Conservation (phyloP, 2,113 vertebrate genomes). For the Paedocypris sp. region DNA sequence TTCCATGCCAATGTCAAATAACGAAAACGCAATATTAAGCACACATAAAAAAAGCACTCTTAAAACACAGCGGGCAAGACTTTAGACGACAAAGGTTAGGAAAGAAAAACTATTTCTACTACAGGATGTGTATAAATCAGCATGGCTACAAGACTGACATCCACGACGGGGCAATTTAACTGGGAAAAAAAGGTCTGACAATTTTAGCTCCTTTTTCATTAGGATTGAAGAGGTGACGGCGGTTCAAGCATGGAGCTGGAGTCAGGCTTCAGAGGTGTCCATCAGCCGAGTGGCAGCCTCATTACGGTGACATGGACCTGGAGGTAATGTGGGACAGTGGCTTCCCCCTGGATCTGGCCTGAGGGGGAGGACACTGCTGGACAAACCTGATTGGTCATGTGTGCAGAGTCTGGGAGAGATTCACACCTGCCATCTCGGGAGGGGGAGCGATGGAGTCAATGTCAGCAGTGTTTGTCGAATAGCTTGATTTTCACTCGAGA, state of each 20-base stretch:
- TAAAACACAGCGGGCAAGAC: too few relatives aligned
- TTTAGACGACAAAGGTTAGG: too few relatives aligned
- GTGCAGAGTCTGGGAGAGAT: constrained; percentile 31
- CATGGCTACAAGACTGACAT: neutral
- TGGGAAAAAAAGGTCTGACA: constrained; percentile 4
- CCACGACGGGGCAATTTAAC: neutral
- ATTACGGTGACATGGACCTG: constrained; percentile 37
- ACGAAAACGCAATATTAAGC: neutral
- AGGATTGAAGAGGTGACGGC: constrained; percentile 35
- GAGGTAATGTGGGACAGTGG: constrained; percentile 26
- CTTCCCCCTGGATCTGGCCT: constrained; percentile 25
- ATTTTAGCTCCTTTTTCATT: constrained; percentile 30
- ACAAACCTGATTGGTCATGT: constrained; percentile 23
- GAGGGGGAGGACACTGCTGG: constrained; percentile 29
- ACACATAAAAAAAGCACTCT: neutral
- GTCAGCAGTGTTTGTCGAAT: constrained; percentile 6
- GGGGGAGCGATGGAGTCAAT: constrained; percentile 5
- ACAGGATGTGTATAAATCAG: neutral
- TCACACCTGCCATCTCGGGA: constrained; percentile 28
- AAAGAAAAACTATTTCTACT: too few relatives aligned
- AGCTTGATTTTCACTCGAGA: neutral
- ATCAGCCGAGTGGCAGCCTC: constrained; percentile 35
- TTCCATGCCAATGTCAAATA: neutral
- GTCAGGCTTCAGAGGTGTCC: constrained; percentile 33
- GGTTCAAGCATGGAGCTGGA: constrained; percentile 31